Evolutionary conservation across 2,113 vertebrate species (phyloP), one percentile per base, ranked within the genome.

Genomic region (Lepus europaeus): DNA sequence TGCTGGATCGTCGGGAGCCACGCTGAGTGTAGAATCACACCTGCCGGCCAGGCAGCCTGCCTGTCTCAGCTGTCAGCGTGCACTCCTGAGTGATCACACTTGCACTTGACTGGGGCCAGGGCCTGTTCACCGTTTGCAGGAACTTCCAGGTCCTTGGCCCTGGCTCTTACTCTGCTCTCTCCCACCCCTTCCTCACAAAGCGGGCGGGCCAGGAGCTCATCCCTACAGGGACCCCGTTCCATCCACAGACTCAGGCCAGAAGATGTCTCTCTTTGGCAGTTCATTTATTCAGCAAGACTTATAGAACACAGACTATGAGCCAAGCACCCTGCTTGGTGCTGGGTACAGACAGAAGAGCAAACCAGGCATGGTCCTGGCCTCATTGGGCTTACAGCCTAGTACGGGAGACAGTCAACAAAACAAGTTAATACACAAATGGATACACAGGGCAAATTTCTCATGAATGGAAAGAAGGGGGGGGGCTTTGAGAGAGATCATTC

Each of bases 161-260:
- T 61, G 68, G 66, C 89, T 95, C 83, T 84, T 6, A 11, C 17
- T 78, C 61, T 79, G 39, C 76, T 92, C 25, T 77, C 87, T 45
- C 45, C 45, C 45, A 45, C 63, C 53, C 81, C 56, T n/a, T 89
- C 23, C 73, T 72, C 1, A 0, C 29, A 61, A 51, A 73, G 87
- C 51, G 10, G 4, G 72, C 81, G 39, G 36, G 53, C 0, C 1
- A 3, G 20, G 9, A 6, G 17, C 53, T 87, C 68, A 29, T 2
- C 31, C 76, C 29, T 29, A 36, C 0, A 10, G 10, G 25, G 31
- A 9, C 70, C 45, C 53, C 2, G 33, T 20, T 25, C 11, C 66
- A 87, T 63, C 56, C 63, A 85, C 33, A n/a, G 59, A 72, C 14
- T 0, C 33, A 82, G 70, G 45, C 72, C 5, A 66, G 70, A 77